These are phyloP conservation scores for Ferrisia virgata DNA, from an alignment of 2,888 invertebrate species.

Conservation along the genomic window DNA sequence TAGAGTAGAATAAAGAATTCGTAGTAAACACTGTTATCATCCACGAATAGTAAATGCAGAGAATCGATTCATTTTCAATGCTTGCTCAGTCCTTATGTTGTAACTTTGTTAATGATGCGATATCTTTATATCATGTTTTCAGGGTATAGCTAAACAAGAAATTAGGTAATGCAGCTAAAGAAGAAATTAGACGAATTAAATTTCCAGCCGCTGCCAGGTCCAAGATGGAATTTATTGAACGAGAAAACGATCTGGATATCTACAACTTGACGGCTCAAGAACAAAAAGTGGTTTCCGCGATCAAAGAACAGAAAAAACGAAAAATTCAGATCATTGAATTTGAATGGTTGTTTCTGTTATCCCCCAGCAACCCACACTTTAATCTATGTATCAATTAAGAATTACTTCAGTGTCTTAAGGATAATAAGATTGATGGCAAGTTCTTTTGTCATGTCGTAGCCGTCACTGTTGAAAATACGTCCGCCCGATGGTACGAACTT, in stretches of 20 bases:
- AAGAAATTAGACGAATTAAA: too few relatives aligned
- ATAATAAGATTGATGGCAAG: not conserved
- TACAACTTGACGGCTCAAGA: not conserved
- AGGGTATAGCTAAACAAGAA: too few relatives aligned
- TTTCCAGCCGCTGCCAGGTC: too few relatives aligned
- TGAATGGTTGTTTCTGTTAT: not conserved
- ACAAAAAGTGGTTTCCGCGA: not conserved
- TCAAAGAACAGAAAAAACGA: not conserved
- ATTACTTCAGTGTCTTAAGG: not conserved
- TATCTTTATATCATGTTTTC: too few relatives aligned
- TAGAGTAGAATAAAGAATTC: too few relatives aligned
- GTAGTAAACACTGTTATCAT: too few relatives aligned
- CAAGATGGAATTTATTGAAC: not conserved
- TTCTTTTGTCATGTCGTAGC: not conserved
- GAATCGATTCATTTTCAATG: too few relatives aligned
- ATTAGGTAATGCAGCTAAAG: too few relatives aligned
- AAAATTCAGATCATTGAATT: not conserved
- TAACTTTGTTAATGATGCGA: too few relatives aligned
- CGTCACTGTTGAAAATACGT: not conserved
- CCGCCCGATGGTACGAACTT: not conserved
- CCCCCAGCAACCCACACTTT: not conserved
- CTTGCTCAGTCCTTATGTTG: too few relatives aligned
- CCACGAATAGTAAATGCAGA: too few relatives aligned
- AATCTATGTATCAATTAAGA: not conserved
- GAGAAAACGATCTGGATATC: not conserved